phyloP scores from a whole-genome alignment of 2,113 vertebrate genomes.

The Sisor rabdophorus region DNA sequence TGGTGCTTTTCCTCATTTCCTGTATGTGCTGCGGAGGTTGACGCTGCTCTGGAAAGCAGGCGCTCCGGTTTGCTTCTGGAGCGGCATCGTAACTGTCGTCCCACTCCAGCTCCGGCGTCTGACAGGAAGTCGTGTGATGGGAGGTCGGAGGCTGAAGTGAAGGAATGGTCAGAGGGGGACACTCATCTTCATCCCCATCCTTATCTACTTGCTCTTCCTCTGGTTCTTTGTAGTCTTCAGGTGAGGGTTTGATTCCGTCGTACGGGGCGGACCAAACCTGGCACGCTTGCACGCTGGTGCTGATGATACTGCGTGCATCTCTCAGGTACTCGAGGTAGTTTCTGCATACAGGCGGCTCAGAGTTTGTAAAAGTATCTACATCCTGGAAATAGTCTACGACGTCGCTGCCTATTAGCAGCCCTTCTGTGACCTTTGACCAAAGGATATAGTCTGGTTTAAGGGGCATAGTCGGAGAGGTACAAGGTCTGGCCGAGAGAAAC shows the following conservation, averaged over 20 bases:
- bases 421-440: conserved; percentile 76
- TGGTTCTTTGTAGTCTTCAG: conserved; percentile 60
- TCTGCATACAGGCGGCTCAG: conserved; percentile 74
- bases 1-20: conserved; percentile 84
- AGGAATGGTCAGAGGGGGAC: not conserved
- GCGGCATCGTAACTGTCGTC: conserved; percentile 85
- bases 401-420: conserved; percentile 34
- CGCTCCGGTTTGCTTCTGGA: conserved; percentile 57
- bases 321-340: conserved; percentile 91
- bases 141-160: conserved; percentile 34
- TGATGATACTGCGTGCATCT: conserved; percentile 79
- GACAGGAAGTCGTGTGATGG: conserved; percentile 41
- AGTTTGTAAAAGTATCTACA: conserved; percentile 58
- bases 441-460: conserved; percentile 72
- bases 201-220: conserved; percentile 57
- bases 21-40: conserved; percentile 84
- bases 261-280: conserved; percentile 87
- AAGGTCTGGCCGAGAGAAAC: conserved; percentile 75
- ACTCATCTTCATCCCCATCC: conserved; percentile 27
- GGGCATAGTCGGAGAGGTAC: conserved; percentile 58
- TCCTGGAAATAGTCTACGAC: conserved; percentile 13
- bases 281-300: conserved; percentile 75
- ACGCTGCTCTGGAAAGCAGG: not conserved
- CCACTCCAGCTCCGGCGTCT: conserved; percentile 81
- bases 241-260: conserved; percentile 78